Evolutionary conservation across 2,113 vertebrate species (phyloP), one percentile per base, ranked within the genome.

Genomic region (Polyodon spathula): DNA sequence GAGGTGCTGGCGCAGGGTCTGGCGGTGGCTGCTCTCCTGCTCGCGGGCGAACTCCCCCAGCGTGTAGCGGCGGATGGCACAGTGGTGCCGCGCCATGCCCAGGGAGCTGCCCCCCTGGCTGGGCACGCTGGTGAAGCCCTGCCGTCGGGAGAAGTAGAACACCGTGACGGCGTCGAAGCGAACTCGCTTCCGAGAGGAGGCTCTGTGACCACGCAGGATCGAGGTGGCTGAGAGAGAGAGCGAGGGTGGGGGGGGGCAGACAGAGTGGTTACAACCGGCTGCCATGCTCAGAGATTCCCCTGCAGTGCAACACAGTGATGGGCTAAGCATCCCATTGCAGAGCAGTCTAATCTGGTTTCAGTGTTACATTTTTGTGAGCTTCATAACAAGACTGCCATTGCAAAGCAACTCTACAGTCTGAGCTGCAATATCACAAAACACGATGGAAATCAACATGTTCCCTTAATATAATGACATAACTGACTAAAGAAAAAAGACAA

Each of bases 111-210:
- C 95, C 0, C 95, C 95, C 38, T 97, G 95, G 76, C 95, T 98
- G 81, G 95, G 95, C 66, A 98, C 95, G 2, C 95, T 97, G 75
- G 95, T 98, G 78, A 98, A 98, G n/a, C 95, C 95, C 80, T 98
- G 95, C 59, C 90, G 89, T 38, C 94, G 85, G 40, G 93, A 92
- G 16, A 98, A 98, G 84, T 97, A 97, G 71, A 94, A 98, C 1
- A 97, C 95, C 0, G 94, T 98, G 77, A 98, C 95, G 63, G 94
- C 88, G 60, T 94, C 93, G 0, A 98, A 98, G 38, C 95, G 92
- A 0, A 97, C 95, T 12, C 81, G 91, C 73, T 97, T 97, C 16
- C 87, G 79, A 50, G 86, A 75, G 3, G 89, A 78, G 50, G 85
- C 86, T 79, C 92, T 93, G 75, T 92, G 89, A 61, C 88, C 84